These are phyloP conservation scores for Oopsacas minuta DNA, from an alignment of 37 sponge, comb jelly and placozoan genomes.

Conservation along the genomic window DNA sequence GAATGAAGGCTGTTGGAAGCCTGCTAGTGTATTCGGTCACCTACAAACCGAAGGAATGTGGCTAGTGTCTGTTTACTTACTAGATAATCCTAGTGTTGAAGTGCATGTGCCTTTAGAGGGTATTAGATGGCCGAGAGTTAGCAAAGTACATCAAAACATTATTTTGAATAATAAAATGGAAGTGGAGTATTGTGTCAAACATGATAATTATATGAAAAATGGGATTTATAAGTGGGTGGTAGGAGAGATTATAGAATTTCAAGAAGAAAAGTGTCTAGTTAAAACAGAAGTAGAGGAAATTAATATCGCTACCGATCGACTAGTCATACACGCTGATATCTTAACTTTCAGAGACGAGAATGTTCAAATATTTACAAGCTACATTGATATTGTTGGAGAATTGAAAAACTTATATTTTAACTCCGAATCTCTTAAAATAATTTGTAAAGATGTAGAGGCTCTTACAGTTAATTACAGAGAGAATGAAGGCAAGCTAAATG, in stretches of 20 bases:
- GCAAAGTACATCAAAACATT: background rate
- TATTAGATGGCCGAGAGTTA: background rate
- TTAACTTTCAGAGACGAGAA: background rate
- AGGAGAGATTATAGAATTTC: background rate
- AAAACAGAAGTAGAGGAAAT: background rate
- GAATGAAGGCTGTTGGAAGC: background rate
- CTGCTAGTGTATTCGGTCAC: background rate
- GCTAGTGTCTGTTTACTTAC: background rate
- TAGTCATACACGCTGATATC: background rate
- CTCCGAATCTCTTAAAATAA: background rate
- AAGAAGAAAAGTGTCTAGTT: background rate
- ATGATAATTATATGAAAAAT: background rate
- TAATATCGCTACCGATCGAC: background rate
- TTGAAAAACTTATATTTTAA: background rate
- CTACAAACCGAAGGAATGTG: background rate
- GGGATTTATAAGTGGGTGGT: background rate
- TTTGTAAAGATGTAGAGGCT: background rate
- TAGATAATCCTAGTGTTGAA: background rate
- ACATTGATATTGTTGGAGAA: no score
- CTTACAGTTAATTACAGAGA: background rate
- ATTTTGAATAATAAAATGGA: background rate
- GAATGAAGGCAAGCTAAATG: background rate
- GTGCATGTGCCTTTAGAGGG: background rate
- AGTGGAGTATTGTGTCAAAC: background rate
- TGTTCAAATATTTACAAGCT: background rate